These are phyloP conservation scores for Spinibarbus caldwelli DNA, from an alignment of 2,797 vertebrate species.

Conservation along the genomic window DNA sequence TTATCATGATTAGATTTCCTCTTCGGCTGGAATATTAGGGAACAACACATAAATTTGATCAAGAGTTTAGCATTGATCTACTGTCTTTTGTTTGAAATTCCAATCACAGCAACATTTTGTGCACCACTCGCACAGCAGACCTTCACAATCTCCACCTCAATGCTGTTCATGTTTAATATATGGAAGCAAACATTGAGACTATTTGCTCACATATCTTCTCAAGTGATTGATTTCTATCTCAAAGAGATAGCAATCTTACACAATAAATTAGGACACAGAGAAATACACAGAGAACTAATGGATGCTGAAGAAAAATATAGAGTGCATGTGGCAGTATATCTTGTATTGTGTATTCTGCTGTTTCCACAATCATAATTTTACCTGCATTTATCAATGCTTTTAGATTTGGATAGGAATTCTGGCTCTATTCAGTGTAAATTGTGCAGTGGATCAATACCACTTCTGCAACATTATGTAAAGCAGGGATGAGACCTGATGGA, in stretches of 20 bases:
- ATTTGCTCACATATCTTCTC: slow-evolving; percentile 30
- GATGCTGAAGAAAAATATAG: not conserved
- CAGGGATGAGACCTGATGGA: not conserved
- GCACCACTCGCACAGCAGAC: not conserved
- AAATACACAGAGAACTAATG: slow-evolving; percentile 19
- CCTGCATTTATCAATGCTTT: not conserved
- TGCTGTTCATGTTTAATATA: slow-evolving; percentile 20
- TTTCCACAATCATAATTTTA: not conserved
- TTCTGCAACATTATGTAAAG: slow-evolving; percentile 15
- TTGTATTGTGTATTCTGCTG: not conserved
- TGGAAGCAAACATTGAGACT: slow-evolving; percentile 22
- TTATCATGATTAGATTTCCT: slow-evolving; percentile 23
- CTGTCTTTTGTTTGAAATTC: slow-evolving; percentile 10
- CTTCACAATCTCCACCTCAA: slow-evolving; percentile 9
- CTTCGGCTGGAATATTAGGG: not conserved
- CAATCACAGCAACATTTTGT: slow-evolving; percentile 5
- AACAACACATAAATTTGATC: not conserved
- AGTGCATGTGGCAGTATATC: not conserved
- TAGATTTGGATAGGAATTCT: not conserved
- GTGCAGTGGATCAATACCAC: slow-evolving; percentile 10
- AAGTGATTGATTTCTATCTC: slow-evolving; percentile 50
- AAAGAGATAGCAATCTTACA: slow-evolving; percentile 21
- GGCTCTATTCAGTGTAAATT: slow-evolving; percentile 2
- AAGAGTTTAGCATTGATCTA: not conserved
- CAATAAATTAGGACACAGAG: slow-evolving; percentile 20